Conservation (phyloP, 1,140 invertebrate species). For the Zaprionus taronus region DNA sequence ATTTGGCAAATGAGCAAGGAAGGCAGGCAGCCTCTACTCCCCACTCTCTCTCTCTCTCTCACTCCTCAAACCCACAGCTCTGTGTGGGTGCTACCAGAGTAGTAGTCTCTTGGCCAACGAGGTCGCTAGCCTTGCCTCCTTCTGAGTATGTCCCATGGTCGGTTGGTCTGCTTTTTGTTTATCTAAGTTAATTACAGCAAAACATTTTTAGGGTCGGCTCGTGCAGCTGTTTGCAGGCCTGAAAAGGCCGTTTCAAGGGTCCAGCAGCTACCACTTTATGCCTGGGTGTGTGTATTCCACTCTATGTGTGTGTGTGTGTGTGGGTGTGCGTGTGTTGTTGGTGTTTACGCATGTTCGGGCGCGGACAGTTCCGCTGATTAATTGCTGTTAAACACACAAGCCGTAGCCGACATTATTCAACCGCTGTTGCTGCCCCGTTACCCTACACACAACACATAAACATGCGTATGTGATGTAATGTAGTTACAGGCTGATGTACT, state of each 20-base stretch:
- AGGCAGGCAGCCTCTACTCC: not conserved
- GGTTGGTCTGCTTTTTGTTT: constrained; percentile 57
- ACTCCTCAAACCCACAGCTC: not conserved
- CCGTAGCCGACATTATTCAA: constrained; percentile 66
- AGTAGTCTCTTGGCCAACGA: constrained; percentile 15
- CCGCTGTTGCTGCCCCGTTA: constrained; percentile 28
- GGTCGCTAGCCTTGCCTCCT: constrained; percentile 7
- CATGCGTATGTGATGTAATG: constrained; percentile 19
- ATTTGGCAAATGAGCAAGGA: constrained; percentile 36
- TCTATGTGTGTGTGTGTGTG: not conserved
- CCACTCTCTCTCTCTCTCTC: not conserved
- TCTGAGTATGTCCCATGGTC: constrained; percentile 44
- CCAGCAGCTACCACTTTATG: constrained; percentile 41
- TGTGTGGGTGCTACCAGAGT: constrained; percentile 23
- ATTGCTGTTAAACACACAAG: constrained; percentile 78
- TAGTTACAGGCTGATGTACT: not conserved
- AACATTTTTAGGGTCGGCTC: constrained; percentile 74
- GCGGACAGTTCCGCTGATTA: constrained; percentile 81
- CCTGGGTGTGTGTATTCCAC: constrained; percentile 12
- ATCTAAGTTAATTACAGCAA: constrained; percentile 83
- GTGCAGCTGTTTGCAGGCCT: constrained; percentile 27
- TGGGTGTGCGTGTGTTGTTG: constrained; percentile 27
- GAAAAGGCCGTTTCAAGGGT: constrained; percentile 33
- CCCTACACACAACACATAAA: constrained; percentile 46
- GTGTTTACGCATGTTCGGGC: constrained; percentile 76